Evolutionary conservation across 2,888 invertebrate species (phyloP), one percentile per base, ranked within the genome.

Genomic region (Agonum fuliginosum): DNA sequence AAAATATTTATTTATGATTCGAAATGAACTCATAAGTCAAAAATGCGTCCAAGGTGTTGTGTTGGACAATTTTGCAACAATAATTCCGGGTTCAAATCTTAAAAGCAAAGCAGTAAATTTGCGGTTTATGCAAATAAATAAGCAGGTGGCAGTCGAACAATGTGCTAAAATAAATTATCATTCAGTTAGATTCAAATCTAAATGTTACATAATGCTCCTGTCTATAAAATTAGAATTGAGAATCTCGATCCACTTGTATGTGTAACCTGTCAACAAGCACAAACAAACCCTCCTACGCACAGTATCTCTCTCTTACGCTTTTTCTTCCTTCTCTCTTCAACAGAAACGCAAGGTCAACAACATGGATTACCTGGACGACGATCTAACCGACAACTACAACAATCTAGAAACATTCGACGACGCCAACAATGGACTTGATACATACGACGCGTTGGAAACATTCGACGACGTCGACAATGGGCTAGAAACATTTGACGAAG

Each of bases 361-460:
- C 27, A 70, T 43, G 27, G 46, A 70, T 3, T 17, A 22, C 46
- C 27, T 24, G 12, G 46, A 41, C 8, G 27, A 46, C n/a, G 37
- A 67, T 19, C 24, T 27, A 14, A 65, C 17, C 65, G 12, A 51
- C n/a, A 65, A 72, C 72, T 72, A 58, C 24, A 62, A 73, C 30
- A 41, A 62, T 14, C 24, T 73, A 5, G 62, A 73, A 24, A 22
- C 73, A 24, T 43, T 73, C 19, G 73, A 62, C 20, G 54, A 72
- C n/a, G 19, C 34, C 1, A 46, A 67, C 37, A 67, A 48, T 20
- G 22, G 14, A 27, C 81, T 85, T 65, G 86, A 85, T 82, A 82
- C 81, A 20, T 84, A 85, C 62, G 85, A 84, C 70, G 83, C 83
- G 74, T 79, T 51, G 22, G 51, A 51, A 22, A 30, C 12, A 14